Evolutionary conservation across 2,113 vertebrate genomes (phyloP).

Genomic region (Colaptes auratus): DNA sequence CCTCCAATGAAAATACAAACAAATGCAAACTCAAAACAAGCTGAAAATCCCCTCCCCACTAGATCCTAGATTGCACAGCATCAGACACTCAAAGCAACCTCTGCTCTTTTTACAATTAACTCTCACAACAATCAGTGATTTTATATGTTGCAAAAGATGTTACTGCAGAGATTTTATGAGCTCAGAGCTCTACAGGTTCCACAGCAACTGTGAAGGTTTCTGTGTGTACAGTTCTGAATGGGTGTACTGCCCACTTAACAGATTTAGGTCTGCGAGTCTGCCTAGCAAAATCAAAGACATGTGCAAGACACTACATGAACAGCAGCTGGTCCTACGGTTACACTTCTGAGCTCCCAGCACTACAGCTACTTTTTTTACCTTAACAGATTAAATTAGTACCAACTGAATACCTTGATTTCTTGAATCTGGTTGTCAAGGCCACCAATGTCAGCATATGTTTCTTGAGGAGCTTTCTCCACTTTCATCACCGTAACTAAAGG

Average conservation of each 20-base stretch:
- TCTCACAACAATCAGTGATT: background rate
- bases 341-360: background rate
- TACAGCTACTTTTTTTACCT: background rate
- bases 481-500: constrained; percentile 98
- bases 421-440: constrained; percentile 97
- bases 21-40: background rate
- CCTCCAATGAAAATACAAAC: background rate
- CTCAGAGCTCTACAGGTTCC: background rate
- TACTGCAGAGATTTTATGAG: background rate
- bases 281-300: background rate
- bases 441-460: constrained; percentile 96
- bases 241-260: fast-evolving
- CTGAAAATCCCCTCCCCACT: background rate
- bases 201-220: background rate
- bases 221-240: fast-evolving
- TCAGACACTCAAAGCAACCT: background rate
- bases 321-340: background rate
- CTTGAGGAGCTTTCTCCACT: constrained; percentile 97
- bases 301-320: background rate
- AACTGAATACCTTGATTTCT: constrained; percentile 89
- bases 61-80: fast-evolving
- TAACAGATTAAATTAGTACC: background rate
- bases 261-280: fast-evolving
- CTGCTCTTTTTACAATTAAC: background rate
- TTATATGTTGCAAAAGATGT: background rate